Conservation (phyloP, 2,888 invertebrate species). For the Drosophila meridionalis region DNA sequence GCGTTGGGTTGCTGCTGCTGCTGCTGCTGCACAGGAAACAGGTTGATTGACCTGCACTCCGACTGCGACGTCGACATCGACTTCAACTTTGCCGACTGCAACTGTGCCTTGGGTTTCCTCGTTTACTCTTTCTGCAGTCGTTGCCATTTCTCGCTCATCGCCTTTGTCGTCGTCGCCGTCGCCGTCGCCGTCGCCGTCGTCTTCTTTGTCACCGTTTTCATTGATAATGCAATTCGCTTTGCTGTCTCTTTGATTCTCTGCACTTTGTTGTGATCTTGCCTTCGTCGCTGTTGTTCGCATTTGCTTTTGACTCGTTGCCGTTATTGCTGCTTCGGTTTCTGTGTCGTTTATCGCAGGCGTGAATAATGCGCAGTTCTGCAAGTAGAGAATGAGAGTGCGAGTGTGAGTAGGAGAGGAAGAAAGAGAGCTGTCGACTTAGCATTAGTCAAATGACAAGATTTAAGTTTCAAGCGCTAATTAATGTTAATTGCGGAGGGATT, state of each 20-base stretch:
- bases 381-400: constrained; percentile 11
- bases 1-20: constrained; percentile 19
- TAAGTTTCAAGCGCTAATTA: constrained; percentile 72
- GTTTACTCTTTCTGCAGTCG: constrained; percentile 44
- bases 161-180: constrained; percentile 32
- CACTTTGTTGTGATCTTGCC: constrained; percentile 80
- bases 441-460: constrained; percentile 64
- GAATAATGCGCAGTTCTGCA: constrained; percentile 66
- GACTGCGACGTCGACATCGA: constrained; percentile 25
- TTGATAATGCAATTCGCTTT: constrained; percentile 74
- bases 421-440: constrained; percentile 41
- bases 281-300: constrained; percentile 53
- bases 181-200: constrained; percentile 21
- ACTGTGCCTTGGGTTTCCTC: constrained; percentile 40
- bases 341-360: constrained; percentile 58
- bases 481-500: constrained; percentile 70
- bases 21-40: constrained; percentile 72
- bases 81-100: constrained; percentile 26
- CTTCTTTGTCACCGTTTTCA: constrained; percentile 54
- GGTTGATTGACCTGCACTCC: constrained; percentile 82
- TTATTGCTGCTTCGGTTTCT: constrained; percentile 36
- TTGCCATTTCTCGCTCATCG: constrained; percentile 41
- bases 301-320: constrained; percentile 33
- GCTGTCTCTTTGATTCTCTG: constrained; percentile 60
- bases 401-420: constrained; percentile 10